These are phyloP conservation scores for Drosophila pegasa DNA, from an alignment of 2,888 invertebrate genomes.

Conservation along the genomic window DNA sequence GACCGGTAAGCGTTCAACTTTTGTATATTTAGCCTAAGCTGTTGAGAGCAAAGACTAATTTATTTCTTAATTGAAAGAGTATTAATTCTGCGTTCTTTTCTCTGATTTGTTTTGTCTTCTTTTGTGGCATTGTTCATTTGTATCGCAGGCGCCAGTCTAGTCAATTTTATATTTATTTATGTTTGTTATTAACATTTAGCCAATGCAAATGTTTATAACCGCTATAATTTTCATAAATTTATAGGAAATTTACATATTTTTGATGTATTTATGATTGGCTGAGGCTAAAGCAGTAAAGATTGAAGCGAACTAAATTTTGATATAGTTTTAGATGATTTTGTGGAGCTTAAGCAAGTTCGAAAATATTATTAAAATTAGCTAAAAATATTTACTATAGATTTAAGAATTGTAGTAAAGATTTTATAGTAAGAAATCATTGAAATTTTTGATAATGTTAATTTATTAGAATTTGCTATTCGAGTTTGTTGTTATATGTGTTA, in stretches of 20 bases:
- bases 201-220: constrained; percentile 26
- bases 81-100: constrained; percentile 13
- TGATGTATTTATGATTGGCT: constrained; percentile 35
- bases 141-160: constrained; percentile 60
- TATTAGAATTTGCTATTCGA: no score
- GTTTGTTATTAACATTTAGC: constrained; percentile 49
- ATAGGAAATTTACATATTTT: constrained; percentile 32
- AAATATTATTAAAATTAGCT: background rate
- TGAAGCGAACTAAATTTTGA: constrained; percentile 5
- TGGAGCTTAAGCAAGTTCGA: no score
- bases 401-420: no score
- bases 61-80: constrained; percentile 14
- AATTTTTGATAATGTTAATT: no score
- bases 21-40: background rate
- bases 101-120: constrained; percentile 4
- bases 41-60: constrained; percentile 2
- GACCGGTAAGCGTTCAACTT: constrained; percentile 7
- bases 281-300: constrained; percentile 19
- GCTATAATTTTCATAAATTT: constrained; percentile 49
- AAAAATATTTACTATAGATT: background rate
- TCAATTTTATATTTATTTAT: constrained; percentile 40
- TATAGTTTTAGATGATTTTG: background rate
- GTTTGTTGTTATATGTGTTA: no score
- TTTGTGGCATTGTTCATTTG: constrained; percentile 13
- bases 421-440: no score